These are phyloP conservation scores for Danionella dracula DNA, from an alignment of 2,797 vertebrate species.

Conservation along the genomic window DNA sequence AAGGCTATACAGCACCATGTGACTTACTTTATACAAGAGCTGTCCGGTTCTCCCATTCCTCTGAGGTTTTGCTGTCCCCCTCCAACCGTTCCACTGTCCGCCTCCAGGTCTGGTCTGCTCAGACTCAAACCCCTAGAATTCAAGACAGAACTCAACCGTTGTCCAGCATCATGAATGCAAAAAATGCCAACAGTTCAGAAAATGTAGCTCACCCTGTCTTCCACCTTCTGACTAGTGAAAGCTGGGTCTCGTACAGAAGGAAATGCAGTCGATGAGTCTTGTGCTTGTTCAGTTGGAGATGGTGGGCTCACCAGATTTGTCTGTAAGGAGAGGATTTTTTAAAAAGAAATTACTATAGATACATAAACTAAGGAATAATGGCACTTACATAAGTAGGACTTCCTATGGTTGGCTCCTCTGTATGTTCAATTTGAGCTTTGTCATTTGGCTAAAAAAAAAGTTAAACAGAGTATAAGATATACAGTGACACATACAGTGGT, in stretches of 20 bases:
- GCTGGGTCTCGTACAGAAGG: not conserved
- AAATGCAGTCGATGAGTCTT: not conserved
- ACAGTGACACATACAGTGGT: too few species aligned
- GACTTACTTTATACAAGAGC: not conserved
- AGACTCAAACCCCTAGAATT: not conserved
- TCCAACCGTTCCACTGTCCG: not conserved
- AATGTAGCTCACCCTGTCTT: not conserved
- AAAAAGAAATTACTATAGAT: not conserved
- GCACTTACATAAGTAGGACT: conserved; percentile 20
- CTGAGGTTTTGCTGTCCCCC: not conserved
- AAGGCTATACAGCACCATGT: not conserved
- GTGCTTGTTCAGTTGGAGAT: not conserved
- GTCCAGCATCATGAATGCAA: not conserved
- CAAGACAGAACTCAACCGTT: not conserved
- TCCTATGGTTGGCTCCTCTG: not conserved
- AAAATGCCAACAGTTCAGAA: not conserved
- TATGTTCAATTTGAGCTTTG: not conserved
- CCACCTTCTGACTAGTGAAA: not conserved
- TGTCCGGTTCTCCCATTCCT: not conserved
- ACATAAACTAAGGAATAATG: not conserved
- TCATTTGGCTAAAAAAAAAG: conserved; percentile 6
- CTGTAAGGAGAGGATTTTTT: conserved; percentile 5
- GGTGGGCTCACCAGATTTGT: not conserved
- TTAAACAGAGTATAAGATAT: too few species aligned
- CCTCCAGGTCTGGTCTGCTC: not conserved